These are phyloP conservation scores for Megalonaias nervosa DNA, from an alignment of 1,140 invertebrate genomes.

Conservation along the genomic window DNA sequence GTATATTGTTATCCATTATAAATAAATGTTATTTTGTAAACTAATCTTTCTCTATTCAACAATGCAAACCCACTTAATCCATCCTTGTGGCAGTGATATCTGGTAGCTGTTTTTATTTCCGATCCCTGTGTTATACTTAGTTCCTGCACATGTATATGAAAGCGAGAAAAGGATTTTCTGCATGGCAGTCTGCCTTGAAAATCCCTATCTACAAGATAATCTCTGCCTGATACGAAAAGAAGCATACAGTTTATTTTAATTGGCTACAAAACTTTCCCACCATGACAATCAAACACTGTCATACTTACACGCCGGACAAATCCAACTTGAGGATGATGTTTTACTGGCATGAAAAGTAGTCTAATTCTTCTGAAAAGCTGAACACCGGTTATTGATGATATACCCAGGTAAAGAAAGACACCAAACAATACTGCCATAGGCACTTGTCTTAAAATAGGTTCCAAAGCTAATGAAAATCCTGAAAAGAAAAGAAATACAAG, in stretches of 20 bases:
- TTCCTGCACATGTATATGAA: neutral
- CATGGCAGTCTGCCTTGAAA: neutral
- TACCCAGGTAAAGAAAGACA: slow-evolving; percentile 97
- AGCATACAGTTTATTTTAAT: too few relatives aligned
- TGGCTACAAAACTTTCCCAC: too few relatives aligned
- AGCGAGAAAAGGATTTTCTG: too few relatives aligned
- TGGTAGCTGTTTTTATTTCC: too few relatives aligned
- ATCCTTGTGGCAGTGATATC: neutral
- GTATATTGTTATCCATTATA: too few relatives aligned
- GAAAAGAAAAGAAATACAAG: slow-evolving; percentile 9
- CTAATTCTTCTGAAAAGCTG: slow-evolving; percentile 91
- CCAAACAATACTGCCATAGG: slow-evolving; percentile 96
- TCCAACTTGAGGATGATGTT: slow-evolving; percentile 88
- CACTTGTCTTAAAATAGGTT: slow-evolving; percentile 84
- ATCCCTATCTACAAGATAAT: neutral
- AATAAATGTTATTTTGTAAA: neutral
- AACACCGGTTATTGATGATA: slow-evolving; percentile 92
- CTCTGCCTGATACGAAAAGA: neutral
- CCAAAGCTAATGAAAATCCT: slow-evolving; percentile 87
- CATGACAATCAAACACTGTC: too few relatives aligned
- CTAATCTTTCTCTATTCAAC: neutral
- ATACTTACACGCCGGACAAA: slow-evolving; percentile 72
- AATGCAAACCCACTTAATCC: too few relatives aligned
- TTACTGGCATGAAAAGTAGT: slow-evolving; percentile 92
- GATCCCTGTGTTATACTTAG: neutral